Conservation (phyloP, 2,113 vertebrate species). For the Forbesichthys papilliferus region DNA sequence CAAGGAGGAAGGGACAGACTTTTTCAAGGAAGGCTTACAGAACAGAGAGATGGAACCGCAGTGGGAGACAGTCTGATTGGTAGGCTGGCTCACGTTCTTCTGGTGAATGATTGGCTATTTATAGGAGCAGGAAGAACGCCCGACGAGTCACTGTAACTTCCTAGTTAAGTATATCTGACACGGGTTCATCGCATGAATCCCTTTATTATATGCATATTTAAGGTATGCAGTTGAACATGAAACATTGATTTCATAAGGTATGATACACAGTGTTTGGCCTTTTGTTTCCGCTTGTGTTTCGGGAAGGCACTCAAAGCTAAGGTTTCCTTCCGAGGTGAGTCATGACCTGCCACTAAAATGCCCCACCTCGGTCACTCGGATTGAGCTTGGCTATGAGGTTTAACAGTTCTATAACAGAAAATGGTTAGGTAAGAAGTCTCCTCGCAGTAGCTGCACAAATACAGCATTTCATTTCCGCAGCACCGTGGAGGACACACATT, state of each 20-base stretch:
- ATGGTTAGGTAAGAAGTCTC: constrained; percentile 11
- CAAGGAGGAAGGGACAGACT: not conserved
- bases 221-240: constrained; percentile 4
- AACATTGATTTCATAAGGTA: constrained; percentile 7
- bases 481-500: no score
- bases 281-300: not conserved
- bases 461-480: no score
- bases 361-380: not conserved
- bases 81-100: constrained; percentile 26
- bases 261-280: not conserved
- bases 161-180: constrained; percentile 38
- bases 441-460: no score
- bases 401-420: not conserved
- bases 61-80: constrained; percentile 27
- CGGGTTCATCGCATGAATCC: constrained; percentile 21
- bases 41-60: constrained; percentile 16
- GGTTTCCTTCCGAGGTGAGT: constrained; percentile 24
- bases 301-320: not conserved
- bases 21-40: constrained; percentile 11
- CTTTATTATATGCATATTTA: constrained; percentile 37
- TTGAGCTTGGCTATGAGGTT: not conserved
- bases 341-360: constrained; percentile 12
- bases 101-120: constrained; percentile 52
- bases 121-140: constrained; percentile 56
- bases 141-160: constrained; percentile 65